phyloP scores from a whole-genome alignment of 2,113 vertebrate species.

The Ciconia stormi region DNA sequence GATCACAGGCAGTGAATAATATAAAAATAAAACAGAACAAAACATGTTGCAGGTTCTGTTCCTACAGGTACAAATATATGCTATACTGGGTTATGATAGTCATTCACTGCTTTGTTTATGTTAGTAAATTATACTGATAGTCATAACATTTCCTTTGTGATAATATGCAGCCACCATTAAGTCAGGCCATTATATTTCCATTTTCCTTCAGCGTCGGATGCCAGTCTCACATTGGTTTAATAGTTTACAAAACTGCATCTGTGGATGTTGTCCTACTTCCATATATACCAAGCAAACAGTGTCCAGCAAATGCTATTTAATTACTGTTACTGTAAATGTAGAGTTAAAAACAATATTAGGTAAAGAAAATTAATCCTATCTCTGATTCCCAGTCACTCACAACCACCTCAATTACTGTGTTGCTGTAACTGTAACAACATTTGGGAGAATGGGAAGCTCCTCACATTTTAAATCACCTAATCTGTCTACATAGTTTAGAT shows the following conservation, averaged over 20 bases:
- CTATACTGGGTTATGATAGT: neutral
- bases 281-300: neutral
- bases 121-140: neutral
- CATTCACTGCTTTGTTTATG: neutral
- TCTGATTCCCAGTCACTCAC: neutral
- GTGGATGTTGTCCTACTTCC: neutral
- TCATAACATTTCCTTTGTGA: neutral
- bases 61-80: neutral
- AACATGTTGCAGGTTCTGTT: no score
- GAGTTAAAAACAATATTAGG: neutral
- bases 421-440: neutral
- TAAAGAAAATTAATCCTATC: neutral
- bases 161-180: neutral
- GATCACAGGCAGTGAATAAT: neutral
- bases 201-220: neutral
- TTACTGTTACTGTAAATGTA: neutral
- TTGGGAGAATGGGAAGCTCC: neutral
- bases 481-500: neutral
- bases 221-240: neutral
- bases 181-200: neutral
- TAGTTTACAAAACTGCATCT: neutral
- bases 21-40: neutral
- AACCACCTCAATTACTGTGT: neutral
- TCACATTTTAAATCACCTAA: neutral
- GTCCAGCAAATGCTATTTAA: neutral